Base-by-base conservation (phyloP, 2,797 vertebrate genomes). In the Numenius phaeopus region DNA sequence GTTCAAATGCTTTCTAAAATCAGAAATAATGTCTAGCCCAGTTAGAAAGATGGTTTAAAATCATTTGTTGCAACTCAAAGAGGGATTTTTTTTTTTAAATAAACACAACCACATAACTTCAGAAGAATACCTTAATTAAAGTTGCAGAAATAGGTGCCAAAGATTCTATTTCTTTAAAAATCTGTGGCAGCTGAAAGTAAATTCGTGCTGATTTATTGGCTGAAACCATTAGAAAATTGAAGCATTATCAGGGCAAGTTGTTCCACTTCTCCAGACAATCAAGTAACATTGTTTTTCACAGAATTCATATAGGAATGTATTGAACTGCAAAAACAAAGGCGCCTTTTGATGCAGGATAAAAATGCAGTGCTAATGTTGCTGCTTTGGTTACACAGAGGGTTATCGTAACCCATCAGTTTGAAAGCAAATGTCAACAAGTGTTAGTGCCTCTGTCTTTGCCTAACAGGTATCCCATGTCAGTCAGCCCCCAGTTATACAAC, bases 381-480 rank as follows among this genome's bases (percentile, higher is more conserved):
- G 81, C 82, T 89, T 85, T 87, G 69, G 44, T 89, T 96, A 54
- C 73, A 26, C 44, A 34, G 57, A 34, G 37, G 13, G 50, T 88
- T 90, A 54, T 94, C 93, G 22, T 58, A 44, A 50, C 30, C 2
- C 1, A 58, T 79, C 69, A 34, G 37, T 87, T 66, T 85, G 96
- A 91, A 97, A 96, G 95, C 65, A 89, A 94, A 93, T 79, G 54
- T 95, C 90, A 96, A 6, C 71, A 96, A 54, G 40, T 49, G 61
- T 86, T 92, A 73, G 84, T 95, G 57, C 72, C 76, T 83, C 89
- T 90, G 0, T 96, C 82, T 84, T 89, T 91, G 70, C 87, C 72
- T 90, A 76, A 57, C 71, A 87, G 71, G 77, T 72, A 76, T 91
- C 71, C 66, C 49, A 4, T 87, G 49, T 72, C 75, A 65, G 34